Conservation (phyloP, 2,113 vertebrate genomes). For the Aegithalos caudatus region DNA sequence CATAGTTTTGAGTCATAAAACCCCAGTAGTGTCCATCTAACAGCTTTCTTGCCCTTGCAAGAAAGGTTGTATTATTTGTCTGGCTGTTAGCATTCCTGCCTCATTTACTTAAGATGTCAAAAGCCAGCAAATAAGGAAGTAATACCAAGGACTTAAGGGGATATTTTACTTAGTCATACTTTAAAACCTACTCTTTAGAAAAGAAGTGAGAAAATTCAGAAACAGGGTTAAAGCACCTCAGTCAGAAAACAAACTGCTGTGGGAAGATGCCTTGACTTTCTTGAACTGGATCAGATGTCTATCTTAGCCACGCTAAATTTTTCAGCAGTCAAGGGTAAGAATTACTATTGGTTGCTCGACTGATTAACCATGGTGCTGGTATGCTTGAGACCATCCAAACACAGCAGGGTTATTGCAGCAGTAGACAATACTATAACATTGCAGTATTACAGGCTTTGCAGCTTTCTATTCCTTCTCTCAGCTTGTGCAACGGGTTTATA, state of each 20-base stretch:
- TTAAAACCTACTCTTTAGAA: neutral
- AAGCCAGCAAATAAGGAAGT: neutral
- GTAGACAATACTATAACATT: neutral
- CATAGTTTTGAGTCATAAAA: neutral
- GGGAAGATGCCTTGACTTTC: neutral
- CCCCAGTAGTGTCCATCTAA: neutral
- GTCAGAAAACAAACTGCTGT: neutral
- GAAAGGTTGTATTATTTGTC: neutral
- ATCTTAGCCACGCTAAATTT: neutral
- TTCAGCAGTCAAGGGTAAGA: neutral
- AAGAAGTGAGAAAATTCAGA: neutral
- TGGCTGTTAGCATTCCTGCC: neutral
- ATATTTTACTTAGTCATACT: neutral
- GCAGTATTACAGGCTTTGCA: neutral
- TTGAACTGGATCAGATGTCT: neutral
- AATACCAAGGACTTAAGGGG: neutral
- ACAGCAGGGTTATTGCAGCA: slow-evolving; percentile 26
- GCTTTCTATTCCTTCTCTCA: neutral
- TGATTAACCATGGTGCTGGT: slow-evolving; percentile 17
- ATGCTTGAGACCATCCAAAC: slow-evolving; percentile 19
- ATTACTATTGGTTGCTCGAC: neutral
- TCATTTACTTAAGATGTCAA: neutral
- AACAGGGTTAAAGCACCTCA: neutral
- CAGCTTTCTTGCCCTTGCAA: neutral
- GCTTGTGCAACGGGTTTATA: neutral